Percentiles rank a stretch among this genome's conserved stretches.
Evolutionary conservation across 1,140 invertebrate species (phyloP).

Genomic region (Harpegnathos saltator): DNA sequence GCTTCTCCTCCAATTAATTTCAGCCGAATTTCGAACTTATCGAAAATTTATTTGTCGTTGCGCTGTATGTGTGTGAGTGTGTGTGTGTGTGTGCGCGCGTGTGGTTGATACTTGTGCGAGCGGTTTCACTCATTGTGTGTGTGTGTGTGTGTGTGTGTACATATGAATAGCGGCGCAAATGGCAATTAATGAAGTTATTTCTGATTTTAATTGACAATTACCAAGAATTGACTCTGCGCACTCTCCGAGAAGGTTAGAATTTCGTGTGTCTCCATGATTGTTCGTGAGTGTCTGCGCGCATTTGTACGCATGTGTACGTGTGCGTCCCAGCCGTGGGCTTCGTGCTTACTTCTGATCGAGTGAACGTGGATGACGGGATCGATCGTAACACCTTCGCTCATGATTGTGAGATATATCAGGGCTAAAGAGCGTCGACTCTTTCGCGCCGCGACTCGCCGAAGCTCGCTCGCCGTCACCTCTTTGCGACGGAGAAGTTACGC

Average conservation of each 20-base stretch:
- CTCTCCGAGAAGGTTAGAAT: conserved; percentile 5
- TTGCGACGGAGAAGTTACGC: conserved; percentile 15
- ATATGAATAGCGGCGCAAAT: not conserved
- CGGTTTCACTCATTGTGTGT: too few species aligned
- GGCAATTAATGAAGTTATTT: not conserved
- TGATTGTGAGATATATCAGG: conserved; percentile 38
- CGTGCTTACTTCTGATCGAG: conserved; percentile 52
- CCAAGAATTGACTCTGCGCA: not conserved
- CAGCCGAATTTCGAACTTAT: conserved; percentile 4
- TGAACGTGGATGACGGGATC: conserved; percentile 55
- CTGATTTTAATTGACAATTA: not conserved
- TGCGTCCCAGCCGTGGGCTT: conserved; percentile 17
- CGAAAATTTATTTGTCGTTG: too few species aligned
- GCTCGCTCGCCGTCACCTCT: conserved; percentile 21
- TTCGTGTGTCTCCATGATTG: not conserved
- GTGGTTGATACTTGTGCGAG: too few species aligned
- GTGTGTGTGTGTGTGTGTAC: not conserved
- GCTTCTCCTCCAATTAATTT: conserved; percentile 5
- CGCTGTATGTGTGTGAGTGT: too few species aligned
- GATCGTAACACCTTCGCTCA: conserved; percentile 53
- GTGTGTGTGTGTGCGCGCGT: not conserved
- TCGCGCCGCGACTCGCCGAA: not conserved
- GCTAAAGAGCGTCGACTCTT: conserved; percentile 15
- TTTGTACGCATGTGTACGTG: not conserved
- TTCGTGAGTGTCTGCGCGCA: too few species aligned